Evolutionary conservation across 1,140 invertebrate species (phyloP).

Genomic region (Drosophila rufa): DNA sequence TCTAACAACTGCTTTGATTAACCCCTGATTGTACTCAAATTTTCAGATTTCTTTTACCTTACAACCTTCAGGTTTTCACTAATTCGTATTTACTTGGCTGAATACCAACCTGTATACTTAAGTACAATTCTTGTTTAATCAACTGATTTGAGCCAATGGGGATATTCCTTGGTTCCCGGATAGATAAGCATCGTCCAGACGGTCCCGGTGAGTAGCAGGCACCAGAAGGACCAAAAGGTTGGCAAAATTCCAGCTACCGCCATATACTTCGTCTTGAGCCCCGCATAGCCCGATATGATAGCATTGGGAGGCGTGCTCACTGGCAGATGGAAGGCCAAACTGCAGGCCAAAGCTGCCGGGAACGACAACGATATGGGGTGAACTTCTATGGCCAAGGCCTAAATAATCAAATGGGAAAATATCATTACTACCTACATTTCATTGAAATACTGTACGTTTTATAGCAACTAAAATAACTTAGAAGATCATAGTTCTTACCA

Average conservation of each 20-base stretch:
- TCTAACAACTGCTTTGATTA: no score
- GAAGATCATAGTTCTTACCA: slow-evolving; percentile 85
- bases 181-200: slow-evolving; percentile 42
- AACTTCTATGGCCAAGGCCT: slow-evolving; percentile 87
- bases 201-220: slow-evolving; percentile 29
- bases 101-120: not conserved
- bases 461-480: no score
- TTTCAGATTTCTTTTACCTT: no score
- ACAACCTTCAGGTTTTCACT: no score
- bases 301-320: slow-evolving; percentile 95
- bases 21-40: no score
- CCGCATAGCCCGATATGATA: slow-evolving; percentile 92
- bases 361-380: slow-evolving; percentile 95
- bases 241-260: slow-evolving; percentile 89
- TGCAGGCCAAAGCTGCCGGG: slow-evolving; percentile 91
- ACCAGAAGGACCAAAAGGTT: slow-evolving; percentile 85
- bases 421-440: no score
- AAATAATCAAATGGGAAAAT: slow-evolving; percentile 49
- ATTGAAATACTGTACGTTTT: not conserved
- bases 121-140: not conserved
- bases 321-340: slow-evolving; percentile 89
- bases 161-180: slow-evolving; percentile 34
- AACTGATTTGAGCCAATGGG: slow-evolving; percentile 26
- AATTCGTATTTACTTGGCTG: not conserved
- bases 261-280: slow-evolving; percentile 64